Base-by-base conservation (phyloP, 2,888 invertebrate species). In the Tryphoninae sp. region DNA sequence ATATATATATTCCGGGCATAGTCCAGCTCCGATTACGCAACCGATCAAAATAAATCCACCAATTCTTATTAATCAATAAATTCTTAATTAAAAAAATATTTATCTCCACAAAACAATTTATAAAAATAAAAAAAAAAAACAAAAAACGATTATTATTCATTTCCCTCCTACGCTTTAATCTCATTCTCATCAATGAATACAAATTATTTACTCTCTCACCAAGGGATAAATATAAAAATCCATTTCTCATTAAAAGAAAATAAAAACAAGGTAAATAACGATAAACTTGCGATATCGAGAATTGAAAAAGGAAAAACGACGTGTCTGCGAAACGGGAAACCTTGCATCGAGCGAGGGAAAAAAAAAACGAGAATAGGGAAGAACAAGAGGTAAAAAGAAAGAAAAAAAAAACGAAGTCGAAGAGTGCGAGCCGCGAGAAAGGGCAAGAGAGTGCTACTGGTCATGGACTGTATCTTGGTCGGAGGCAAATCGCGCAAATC, bases 381-480 rank as follows among this genome's bases (percentile, higher is more conserved):
- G 75, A 64, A 64, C 42, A 42, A 59, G 40, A 49, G 40, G 67
- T 26, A 64, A 19, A 42, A 62, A 8, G 26, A 19, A 22, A 62
- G 62, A 26, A 42, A 13, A 67, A 40, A 61, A 45, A 72, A 67
- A 65, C 19, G 19, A 19, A 19, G 53, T 59, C 3, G 11, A 26
- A 65, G 55, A 58, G 51, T 23, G 53, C 11, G 61, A 74, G 53
- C 23, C 23, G 74, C 69, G 65, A 75, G 69, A 75, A 74, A 74
- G 73, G 73, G 73, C 65, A 74, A 62, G 64, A 79, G 79, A 77
- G 79, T 76, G 75, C 62, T 65, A 69, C 75, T 82, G 82, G 82
- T 82, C 82, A 82, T 79, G 79, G 82, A 79, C 78, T 74, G 65
- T 69, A 71, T 77, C 16, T 55, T 26, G 69, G 81, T 74, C 69